Evolutionary conservation across 2,797 vertebrate species (phyloP).

Genomic region (Melanotaenia nigrans): DNA sequence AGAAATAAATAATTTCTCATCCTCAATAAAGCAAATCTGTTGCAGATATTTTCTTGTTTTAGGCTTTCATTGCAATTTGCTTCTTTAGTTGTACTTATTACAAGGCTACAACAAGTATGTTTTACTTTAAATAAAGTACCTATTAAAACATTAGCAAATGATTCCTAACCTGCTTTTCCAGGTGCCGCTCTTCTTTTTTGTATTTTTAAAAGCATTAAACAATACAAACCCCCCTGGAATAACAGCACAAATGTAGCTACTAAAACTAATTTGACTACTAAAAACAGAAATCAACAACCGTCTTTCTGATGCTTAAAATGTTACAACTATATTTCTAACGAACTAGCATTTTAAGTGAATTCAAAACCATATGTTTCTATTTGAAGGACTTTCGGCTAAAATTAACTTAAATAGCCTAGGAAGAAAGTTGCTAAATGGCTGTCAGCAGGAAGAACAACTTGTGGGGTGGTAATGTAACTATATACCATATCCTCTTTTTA

Average conservation of each 20-base stretch:
- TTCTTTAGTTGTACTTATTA: neutral
- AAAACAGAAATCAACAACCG: neutral
- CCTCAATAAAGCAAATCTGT: neutral
- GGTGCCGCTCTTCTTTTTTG: neutral
- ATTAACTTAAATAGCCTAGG: constrained; percentile 14
- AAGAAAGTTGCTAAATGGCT: constrained; percentile 12
- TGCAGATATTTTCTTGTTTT: constrained; percentile 16
- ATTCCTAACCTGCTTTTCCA: neutral
- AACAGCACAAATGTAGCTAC: no score
- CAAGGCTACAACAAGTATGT: neutral
- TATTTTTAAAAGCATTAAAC: no score
- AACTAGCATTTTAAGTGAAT: neutral
- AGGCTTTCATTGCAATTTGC: constrained; percentile 10
- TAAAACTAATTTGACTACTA: no score
- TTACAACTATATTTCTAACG: neutral
- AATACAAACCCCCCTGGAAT: no score
- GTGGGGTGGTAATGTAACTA: constrained; percentile 40
- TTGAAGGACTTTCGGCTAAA: constrained; percentile 9
- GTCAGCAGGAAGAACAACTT: constrained; percentile 36
- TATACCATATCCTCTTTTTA: constrained; percentile 23
- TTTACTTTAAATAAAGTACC: constrained; percentile 15
- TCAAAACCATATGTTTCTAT: constrained; percentile 5
- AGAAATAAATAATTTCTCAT: constrained; percentile 4
- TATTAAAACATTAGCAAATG: constrained; percentile 14
- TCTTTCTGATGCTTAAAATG: constrained; percentile 1